These are phyloP conservation scores for Thamnaconus septentrionalis DNA, from an alignment of 2,113 vertebrate genomes.

Conservation along the genomic window DNA sequence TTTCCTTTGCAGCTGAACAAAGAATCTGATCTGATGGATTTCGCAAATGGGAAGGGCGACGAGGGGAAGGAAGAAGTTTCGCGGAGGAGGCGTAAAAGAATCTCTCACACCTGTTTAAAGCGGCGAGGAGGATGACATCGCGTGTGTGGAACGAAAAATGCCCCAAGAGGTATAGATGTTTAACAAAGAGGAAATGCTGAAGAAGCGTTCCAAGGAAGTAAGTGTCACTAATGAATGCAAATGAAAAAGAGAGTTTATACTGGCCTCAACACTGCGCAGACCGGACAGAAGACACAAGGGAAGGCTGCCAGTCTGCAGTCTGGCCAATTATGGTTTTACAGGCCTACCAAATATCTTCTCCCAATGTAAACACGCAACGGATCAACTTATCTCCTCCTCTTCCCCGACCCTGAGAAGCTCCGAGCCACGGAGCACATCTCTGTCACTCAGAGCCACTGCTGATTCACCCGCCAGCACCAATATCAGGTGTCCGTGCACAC, in stretches of 20 bases:
- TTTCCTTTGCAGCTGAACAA: constrained; percentile 31
- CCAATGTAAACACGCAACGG: constrained; percentile 57
- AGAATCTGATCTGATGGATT: constrained; percentile 27
- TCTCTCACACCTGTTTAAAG: no score
- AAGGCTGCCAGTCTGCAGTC: constrained; percentile 53
- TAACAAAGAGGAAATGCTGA: constrained; percentile 1
- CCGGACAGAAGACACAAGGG: constrained; percentile 15
- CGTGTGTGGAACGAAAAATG: no score
- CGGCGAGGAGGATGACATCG: no score
- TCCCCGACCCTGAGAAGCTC: constrained; percentile 44
- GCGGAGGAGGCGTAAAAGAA: no score
- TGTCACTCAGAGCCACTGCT: constrained; percentile 71
- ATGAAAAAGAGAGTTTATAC: constrained; percentile 14
- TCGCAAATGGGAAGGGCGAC: constrained; percentile 22
- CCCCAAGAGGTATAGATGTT: no score
- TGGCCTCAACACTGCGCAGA: constrained; percentile 31
- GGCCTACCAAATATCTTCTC: constrained; percentile 55
- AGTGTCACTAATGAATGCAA: constrained; percentile 18
- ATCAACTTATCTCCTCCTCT: constrained; percentile 51
- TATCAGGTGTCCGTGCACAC: constrained; percentile 74
- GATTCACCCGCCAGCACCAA: constrained; percentile 67
- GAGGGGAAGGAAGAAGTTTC: constrained; percentile 9
- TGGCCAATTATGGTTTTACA: constrained; percentile 52
- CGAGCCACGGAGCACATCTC: constrained; percentile 41
- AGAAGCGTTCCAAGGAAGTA: background rate